Evolutionary conservation across 2,888 invertebrate species (phyloP).

Genomic region (Erpobdella octoculata): DNA sequence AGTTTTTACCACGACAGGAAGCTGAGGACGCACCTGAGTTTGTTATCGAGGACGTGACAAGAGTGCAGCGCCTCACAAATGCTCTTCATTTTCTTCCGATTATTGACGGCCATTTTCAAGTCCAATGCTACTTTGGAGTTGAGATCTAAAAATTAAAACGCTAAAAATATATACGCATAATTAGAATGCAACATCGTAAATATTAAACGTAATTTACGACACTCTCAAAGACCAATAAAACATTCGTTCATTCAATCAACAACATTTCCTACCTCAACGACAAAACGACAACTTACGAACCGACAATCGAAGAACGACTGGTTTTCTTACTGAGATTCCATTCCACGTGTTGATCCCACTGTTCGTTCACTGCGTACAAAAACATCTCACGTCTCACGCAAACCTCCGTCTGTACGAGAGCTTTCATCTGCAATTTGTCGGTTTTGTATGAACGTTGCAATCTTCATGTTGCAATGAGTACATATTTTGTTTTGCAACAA

Average conservation of each 20-base stretch:
- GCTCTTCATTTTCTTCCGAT: neutral
- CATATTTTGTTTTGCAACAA: no score
- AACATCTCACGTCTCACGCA: constrained; percentile 37
- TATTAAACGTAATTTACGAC: neutral
- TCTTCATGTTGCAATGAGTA: no score
- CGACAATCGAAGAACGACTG: no score
- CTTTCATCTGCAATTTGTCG: constrained; percentile 31
- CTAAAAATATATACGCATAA: neutral
- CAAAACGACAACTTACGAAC: no score
- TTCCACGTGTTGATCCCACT: constrained; percentile 34
- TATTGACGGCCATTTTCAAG: neutral
- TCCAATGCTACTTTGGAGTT: neutral
- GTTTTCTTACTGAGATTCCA: constrained; percentile 32
- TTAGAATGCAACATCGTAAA: neutral
- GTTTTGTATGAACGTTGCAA: constrained; percentile 31
- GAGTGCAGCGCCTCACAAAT: neutral
- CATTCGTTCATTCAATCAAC: no score
- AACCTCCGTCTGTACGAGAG: constrained; percentile 37
- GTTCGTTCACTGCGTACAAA: constrained; percentile 35
- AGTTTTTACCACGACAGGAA: no score
- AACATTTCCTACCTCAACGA: neutral
- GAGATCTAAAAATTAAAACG: neutral
- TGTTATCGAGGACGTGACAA: neutral
- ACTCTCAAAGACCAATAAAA: neutral
- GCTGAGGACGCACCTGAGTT: neutral